Percentiles rank a stretch among this genome's conserved stretches.
These are phyloP conservation scores for Megalurothrips usitatus DNA, from an alignment of 2,888 invertebrate genomes.

Conservation along the genomic window DNA sequence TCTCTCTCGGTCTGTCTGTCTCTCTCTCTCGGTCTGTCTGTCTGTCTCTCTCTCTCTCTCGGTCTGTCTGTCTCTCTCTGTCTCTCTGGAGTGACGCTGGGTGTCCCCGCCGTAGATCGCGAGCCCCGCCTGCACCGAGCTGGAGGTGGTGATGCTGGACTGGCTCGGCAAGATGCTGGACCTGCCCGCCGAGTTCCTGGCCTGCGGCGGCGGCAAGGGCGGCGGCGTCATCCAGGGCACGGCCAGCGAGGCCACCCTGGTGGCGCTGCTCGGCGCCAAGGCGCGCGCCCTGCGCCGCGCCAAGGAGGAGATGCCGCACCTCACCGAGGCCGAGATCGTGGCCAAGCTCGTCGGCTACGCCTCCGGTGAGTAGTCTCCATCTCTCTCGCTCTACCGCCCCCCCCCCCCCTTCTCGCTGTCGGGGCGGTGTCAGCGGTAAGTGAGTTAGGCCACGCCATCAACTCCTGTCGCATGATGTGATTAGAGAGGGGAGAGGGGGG, in stretches of 20 bases:
- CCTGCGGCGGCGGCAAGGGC: slow-evolving; percentile 71
- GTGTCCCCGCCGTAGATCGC: slow-evolving; percentile 68
- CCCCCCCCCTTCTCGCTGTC: too few relatives aligned
- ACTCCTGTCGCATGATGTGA: slow-evolving; percentile 3
- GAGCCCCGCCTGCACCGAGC: slow-evolving; percentile 91
- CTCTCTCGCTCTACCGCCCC: too few relatives aligned
- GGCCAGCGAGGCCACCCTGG: slow-evolving; percentile 90
- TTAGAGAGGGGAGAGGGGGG: background rate
- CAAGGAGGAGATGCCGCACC: slow-evolving; percentile 68
- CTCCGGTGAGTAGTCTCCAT: slow-evolving; percentile 63
- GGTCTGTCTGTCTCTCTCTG: too few relatives aligned
- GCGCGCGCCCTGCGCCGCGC: slow-evolving; percentile 62
- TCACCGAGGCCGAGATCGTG: slow-evolving; percentile 67
- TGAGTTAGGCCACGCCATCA: slow-evolving; percentile 4
- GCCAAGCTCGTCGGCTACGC: slow-evolving; percentile 81
- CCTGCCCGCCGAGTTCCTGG: slow-evolving; percentile 78
- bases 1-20: too few relatives aligned
- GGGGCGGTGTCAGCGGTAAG: background rate
- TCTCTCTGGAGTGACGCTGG: too few relatives aligned
- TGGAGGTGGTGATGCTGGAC: slow-evolving; percentile 92
- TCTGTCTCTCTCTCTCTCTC: too few relatives aligned
- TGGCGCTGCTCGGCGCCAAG: slow-evolving; percentile 87
- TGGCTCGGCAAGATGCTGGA: slow-evolving; percentile 93
- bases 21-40: too few relatives aligned
- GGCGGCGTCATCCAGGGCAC: slow-evolving; percentile 90